Conservation (phyloP, 2,797 vertebrate species). For the Molossus alvarezi region DNA sequence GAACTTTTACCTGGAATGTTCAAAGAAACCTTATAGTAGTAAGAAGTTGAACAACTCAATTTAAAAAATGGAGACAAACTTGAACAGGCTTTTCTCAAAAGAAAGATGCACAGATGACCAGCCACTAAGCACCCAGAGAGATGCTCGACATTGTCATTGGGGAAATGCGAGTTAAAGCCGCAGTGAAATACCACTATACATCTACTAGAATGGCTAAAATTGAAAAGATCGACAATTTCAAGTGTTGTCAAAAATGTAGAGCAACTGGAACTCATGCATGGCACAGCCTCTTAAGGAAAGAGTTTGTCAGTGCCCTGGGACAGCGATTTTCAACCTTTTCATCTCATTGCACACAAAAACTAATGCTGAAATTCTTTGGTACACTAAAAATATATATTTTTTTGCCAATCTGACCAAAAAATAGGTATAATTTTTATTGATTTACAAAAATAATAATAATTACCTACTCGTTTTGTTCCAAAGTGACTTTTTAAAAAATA, state of each 20-base stretch:
- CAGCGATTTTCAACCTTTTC: not conserved
- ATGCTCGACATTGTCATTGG: not conserved
- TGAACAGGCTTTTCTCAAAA: not conserved
- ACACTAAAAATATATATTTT: not conserved
- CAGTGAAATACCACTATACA: not conserved
- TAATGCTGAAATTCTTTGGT: not conserved
- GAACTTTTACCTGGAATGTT: not conserved
- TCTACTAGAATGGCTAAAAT: not conserved
- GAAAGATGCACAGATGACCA: not conserved
- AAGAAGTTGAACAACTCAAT: not conserved
- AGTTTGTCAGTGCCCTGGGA: not conserved
- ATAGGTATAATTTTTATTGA: not conserved
- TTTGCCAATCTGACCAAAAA: not conserved
- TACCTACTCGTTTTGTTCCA: not conserved
- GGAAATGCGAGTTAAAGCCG: not conserved
- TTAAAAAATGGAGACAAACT: not conserved
- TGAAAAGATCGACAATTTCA: not conserved
- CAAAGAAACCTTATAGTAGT: not conserved
- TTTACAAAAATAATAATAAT: not conserved
- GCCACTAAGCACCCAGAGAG: not conserved
- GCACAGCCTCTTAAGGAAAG: not conserved
- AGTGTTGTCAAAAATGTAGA: not conserved
- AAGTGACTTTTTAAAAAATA: not conserved
- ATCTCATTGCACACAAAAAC: not conserved
- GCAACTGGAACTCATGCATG: not conserved